Evolutionary conservation across 2,113 vertebrate species (phyloP).

Genomic region (Lepus europaeus): DNA sequence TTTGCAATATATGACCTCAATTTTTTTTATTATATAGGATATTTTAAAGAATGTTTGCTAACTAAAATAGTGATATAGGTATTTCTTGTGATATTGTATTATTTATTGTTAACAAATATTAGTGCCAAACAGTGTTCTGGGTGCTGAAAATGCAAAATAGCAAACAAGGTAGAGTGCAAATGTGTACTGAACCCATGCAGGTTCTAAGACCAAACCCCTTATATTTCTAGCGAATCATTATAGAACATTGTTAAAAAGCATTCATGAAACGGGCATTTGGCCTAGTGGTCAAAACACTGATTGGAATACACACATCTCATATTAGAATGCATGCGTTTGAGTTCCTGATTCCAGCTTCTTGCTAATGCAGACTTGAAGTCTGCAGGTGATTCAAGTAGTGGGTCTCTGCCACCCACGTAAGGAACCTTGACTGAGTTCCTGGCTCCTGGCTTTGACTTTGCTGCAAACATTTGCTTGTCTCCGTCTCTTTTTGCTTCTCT

Average conservation of each 20-base stretch:
- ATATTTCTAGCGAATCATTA: not conserved
- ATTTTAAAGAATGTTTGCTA: slow-evolving; percentile 61
- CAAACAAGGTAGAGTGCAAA: not conserved
- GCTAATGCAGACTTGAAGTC: no score
- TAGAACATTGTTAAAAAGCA: slow-evolving; percentile 16
- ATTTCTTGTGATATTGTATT: slow-evolving; percentile 39
- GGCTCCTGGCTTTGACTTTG: no score
- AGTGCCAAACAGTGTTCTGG: not conserved
- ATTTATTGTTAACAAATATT: slow-evolving; percentile 31
- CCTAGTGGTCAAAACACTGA: no score
- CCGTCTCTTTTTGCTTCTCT: no score
- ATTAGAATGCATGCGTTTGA: no score
- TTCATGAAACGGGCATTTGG: not conserved
- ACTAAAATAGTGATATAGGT: not conserved
- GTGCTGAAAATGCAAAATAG: not conserved
- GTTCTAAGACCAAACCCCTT: not conserved
- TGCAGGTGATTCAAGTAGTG: no score
- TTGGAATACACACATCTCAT: no score
- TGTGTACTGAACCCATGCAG: not conserved
- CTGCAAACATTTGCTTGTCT: no score
- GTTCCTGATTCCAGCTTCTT: no score
- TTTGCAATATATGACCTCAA: not conserved
- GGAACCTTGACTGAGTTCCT: no score
- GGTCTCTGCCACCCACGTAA: no score
- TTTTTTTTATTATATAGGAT: slow-evolving; percentile 49